Base-by-base conservation (phyloP, 35 echinoderm and acorn worm species). In the Lytechinus pictus region DNA sequence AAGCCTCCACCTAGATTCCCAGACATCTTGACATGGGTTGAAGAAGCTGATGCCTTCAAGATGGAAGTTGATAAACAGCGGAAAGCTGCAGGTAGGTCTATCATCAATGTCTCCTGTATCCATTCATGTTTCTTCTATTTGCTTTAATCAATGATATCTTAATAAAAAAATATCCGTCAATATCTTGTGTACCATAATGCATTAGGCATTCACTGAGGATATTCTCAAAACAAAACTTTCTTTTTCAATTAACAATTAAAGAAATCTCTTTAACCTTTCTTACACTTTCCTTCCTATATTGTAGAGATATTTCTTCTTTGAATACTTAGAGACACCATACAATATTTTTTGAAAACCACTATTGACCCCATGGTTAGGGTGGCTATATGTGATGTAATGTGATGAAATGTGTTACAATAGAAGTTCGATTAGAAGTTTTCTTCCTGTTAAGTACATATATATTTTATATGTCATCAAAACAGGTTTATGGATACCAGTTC, bases 1-100 rank as follows among this genome's bases (percentile, higher is more conserved):
- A 57, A 92, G 87, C 24, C 86, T 4, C 91, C 94, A 14, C 92
- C 90, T 87, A 1, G 53, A 27, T 27, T 96, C 54, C 89, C 60
- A 16, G 57, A 95, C 33, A 97, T 95, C 13, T 86, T 86, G 4
- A 53, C 8, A 3, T 97, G 96, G 97, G 12, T 95, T 61, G 44
- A 91, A 29, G 97, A 98, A 61, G 96, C 96, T 9, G 94, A 98
- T 21, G 19, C 51, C 21, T 86, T 96, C 28, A 96, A 90, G 66
- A 96, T 97, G 55, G 96, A 97, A 52, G 92, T 97, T 14, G 86
- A 96, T 28, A 72, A 96, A 55, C 88, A 95, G 52, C 94, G 86
- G 66, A 98, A 97, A 95, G 90, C 94, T 13, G 92, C 55, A 33
- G 96, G 97, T 98, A 86, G 71, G 96, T 93, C 57, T 57, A 93